Percentiles rank a stretch among this genome's conserved stretches.
These are phyloP conservation scores for Heteromurus nitidus DNA, from an alignment of 2,888 invertebrate genomes.

Conservation along the genomic window DNA sequence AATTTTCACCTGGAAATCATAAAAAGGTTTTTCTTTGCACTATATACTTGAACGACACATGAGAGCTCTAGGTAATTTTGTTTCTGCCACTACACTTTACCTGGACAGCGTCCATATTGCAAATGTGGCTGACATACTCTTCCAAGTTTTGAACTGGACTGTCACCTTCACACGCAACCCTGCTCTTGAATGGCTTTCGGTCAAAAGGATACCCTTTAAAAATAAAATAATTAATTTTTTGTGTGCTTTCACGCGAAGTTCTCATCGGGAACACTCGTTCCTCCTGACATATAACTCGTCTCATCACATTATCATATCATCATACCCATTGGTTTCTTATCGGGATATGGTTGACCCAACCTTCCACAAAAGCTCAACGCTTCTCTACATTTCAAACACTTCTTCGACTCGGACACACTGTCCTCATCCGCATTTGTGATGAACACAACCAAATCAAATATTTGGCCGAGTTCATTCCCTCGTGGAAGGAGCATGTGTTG, in stretches of 20 bases:
- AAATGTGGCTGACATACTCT: conserved; percentile 48
- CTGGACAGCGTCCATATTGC: conserved; percentile 63
- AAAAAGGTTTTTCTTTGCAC: too few relatives aligned
- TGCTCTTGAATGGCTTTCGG: conserved; percentile 49
- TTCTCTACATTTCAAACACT: conserved; percentile 80
- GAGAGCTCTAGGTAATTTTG: too few relatives aligned
- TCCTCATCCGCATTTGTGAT: conserved; percentile 74
- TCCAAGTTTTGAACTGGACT: conserved; percentile 58
- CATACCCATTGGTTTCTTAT: conserved; percentile 87
- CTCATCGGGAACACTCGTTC: too few relatives aligned
- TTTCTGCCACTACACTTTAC: conserved; percentile 17
- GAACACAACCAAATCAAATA: conserved; percentile 74
- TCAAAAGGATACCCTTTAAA: conserved; percentile 79
- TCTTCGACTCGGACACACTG: conserved; percentile 55
- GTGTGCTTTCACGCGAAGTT: too few relatives aligned
- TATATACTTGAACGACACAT: too few relatives aligned
- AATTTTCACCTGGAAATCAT: conserved; percentile 43
- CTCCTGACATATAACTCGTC: too few relatives aligned
- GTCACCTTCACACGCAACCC: conserved; percentile 28
- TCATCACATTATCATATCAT: too few relatives aligned
- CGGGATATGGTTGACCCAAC: conserved; percentile 86
- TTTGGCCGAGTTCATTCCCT: conserved; percentile 67
- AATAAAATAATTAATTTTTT: too few relatives aligned
- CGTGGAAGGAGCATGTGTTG: conserved; percentile 82
- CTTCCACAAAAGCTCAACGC: conserved; percentile 88